Conservation (phyloP, 2,888 invertebrate species). For the Drosophila pullipes region DNA sequence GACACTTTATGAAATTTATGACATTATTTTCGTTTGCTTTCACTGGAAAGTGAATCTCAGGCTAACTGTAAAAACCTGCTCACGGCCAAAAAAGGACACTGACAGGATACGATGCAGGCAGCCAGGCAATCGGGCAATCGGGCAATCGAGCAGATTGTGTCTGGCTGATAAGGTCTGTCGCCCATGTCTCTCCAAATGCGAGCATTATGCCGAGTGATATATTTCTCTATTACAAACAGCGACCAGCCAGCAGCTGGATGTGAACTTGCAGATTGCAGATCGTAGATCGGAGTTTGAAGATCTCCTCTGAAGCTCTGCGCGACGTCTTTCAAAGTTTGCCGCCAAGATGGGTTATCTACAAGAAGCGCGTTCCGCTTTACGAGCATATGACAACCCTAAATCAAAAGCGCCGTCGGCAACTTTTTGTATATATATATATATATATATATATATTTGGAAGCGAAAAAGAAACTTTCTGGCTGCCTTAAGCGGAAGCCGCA, state of each 20-base stretch:
- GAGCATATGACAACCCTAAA: slow-evolving; percentile 65
- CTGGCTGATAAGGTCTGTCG: slow-evolving; percentile 49
- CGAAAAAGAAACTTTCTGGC: background rate
- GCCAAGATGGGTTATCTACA: slow-evolving; percentile 62
- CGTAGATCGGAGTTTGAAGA: slow-evolving; percentile 22
- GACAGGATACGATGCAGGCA: slow-evolving; percentile 29
- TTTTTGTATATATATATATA: slow-evolving; percentile 1
- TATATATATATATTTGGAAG: slow-evolving; percentile 8
- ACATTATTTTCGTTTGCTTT: slow-evolving; percentile 67
- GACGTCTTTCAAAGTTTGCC: slow-evolving; percentile 39
- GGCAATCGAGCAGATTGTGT: slow-evolving; percentile 35
- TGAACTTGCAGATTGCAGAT: slow-evolving; percentile 11
- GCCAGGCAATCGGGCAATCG: slow-evolving; percentile 12
- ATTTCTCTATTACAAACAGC: slow-evolving; percentile 72
- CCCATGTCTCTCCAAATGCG: slow-evolving; percentile 39
- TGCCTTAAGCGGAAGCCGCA: slow-evolving; percentile 58
- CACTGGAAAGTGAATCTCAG: slow-evolving; percentile 60
- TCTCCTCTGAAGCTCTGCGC: slow-evolving; percentile 15
- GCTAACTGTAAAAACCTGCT: slow-evolving; percentile 67
- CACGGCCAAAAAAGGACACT: slow-evolving; percentile 50
- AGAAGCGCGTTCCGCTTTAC: slow-evolving; percentile 64
- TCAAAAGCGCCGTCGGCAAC: slow-evolving; percentile 73
- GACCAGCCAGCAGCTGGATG: slow-evolving; percentile 29
- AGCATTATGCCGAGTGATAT: slow-evolving; percentile 59
- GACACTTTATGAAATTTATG: slow-evolving; percentile 84